Evolutionary conservation across 1,140 invertebrate species (phyloP), one percentile per base, ranked within the genome.

Genomic region (Aradophagus sp.): DNA sequence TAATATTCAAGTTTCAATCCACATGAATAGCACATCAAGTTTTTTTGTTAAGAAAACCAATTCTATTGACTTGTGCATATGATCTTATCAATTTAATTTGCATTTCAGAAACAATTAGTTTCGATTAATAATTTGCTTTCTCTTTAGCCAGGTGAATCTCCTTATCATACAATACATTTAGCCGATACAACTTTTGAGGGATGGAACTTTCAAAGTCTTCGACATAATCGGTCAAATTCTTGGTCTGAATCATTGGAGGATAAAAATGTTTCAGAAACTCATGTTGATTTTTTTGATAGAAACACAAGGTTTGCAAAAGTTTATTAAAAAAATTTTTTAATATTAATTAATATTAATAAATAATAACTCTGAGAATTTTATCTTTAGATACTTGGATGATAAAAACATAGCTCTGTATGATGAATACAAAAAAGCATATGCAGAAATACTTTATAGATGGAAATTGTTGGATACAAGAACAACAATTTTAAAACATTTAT

Each of bases 81-180:
- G n/a, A n/a, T n/a, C n/a, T n/a, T n/a, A n/a, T n/a, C n/a, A n/a
- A n/a, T n/a, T n/a, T n/a, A n/a, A n/a, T n/a, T n/a, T n/a, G n/a
- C n/a, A n/a, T n/a, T n/a, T n/a, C n/a, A n/a, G n/a, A n/a, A n/a
- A n/a, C n/a, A n/a, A n/a, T n/a, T n/a, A n/a, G n/a, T n/a, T n/a
- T n/a, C n/a, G n/a, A n/a, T n/a, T n/a, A n/a, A n/a, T n/a, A n/a
- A n/a, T 29, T 29, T 29, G 10, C 75, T 56, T 53, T 58, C 13
- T 41, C 81, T 83, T 41, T 68, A 91, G 85, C 90, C 91, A 41
- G 91, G 92, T 27, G 91, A 91, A 26, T 96, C 94, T 1, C 94
- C 94, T 0, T 97, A 97, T 84, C 95, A 96, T 80, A 97, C 95
- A 7, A 93, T 97, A 39, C 93, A 94, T 76, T 90, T 93, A 48